A percentile compares a stretch with the other conserved stretches of the same genome.
phyloP scores from a whole-genome alignment of 2,888 invertebrate genomes.

The Sinopyrophorus schimmeli region DNA sequence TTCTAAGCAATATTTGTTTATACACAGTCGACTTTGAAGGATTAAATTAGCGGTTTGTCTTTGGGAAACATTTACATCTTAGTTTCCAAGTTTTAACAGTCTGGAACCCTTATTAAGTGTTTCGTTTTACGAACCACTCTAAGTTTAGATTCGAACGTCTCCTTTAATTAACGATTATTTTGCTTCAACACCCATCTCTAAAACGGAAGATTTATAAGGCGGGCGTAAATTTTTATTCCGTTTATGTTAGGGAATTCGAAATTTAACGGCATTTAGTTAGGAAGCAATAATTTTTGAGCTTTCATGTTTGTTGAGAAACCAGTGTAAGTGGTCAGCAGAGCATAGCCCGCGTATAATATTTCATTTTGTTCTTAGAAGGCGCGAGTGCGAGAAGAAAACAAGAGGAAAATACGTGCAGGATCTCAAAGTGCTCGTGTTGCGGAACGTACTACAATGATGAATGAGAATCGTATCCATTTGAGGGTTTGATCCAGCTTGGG shows the following conservation, averaged over 20 bases:
- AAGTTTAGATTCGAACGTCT: constrained; percentile 10
- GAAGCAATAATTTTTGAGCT: constrained; percentile 21
- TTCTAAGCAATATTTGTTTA: no score
- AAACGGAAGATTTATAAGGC: constrained; percentile 1
- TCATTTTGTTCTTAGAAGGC: constrained; percentile 23
- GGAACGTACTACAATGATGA: constrained; percentile 24
- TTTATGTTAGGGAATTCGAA: constrained; percentile 6
- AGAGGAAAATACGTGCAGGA: constrained; percentile 27
- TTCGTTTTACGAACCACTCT: constrained; percentile 7
- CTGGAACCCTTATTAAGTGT: constrained; percentile 6
- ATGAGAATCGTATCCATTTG: constrained; percentile 25
- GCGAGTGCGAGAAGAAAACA: constrained; percentile 23
- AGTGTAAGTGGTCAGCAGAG: constrained; percentile 25
- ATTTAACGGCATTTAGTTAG: constrained; percentile 22
- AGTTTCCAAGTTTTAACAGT: constrained; percentile 2
- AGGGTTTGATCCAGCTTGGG: constrained; percentile 22
- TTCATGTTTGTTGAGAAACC: constrained; percentile 22
- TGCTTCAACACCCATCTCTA: constrained; percentile 5
- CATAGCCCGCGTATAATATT: constrained; percentile 21
- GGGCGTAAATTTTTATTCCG: constrained; percentile 13
- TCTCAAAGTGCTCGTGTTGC: constrained; percentile 16
- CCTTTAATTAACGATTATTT: constrained; percentile 17
- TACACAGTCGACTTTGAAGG: no score
- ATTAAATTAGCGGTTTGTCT: no score
- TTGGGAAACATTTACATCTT: no score